phyloP scores from a whole-genome alignment of 2,888 invertebrate genomes.

The Drosophila rellima region DNA sequence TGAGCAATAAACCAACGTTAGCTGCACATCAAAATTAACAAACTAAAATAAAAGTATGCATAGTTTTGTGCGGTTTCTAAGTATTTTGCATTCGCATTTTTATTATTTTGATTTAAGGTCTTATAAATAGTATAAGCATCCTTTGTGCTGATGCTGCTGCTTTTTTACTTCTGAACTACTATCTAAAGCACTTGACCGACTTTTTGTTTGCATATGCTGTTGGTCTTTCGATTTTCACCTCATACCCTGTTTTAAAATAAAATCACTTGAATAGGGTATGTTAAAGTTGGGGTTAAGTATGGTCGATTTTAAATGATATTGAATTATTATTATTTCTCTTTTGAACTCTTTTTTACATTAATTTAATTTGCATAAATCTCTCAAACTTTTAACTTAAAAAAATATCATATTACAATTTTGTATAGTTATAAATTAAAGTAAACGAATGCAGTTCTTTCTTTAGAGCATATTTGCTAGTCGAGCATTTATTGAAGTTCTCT shows the following conservation, averaged over 20 bases:
- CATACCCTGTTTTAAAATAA: slow-evolving; percentile 17
- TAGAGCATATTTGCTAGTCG: slow-evolving; percentile 12
- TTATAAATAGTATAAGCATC: slow-evolving; percentile 6
- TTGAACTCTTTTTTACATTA: no score
- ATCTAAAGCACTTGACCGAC: slow-evolving; percentile 55
- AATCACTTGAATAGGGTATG: neutral
- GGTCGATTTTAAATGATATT: neutral
- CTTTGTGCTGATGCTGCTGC: neutral
- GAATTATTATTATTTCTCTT: neutral
- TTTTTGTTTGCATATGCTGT: slow-evolving; percentile 31
- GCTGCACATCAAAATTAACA: slow-evolving; percentile 45
- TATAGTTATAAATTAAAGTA: neutral
- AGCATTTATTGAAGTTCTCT: no score
- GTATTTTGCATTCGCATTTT: slow-evolving; percentile 22
- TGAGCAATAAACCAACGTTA: slow-evolving; percentile 20
- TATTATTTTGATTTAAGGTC: slow-evolving; percentile 31
- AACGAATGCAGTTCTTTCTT: no score
- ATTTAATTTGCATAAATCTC: no score
- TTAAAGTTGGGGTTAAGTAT: neutral
- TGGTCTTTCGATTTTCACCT: slow-evolving; percentile 40
- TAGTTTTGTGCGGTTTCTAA: slow-evolving; percentile 4
- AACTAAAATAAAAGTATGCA: slow-evolving; percentile 39
- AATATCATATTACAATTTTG: no score
- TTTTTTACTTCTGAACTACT: slow-evolving; percentile 22
- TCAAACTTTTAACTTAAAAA: no score